A percentile compares a stretch with the other conserved stretches of the same genome.
These are phyloP conservation scores for Nyctibius bracteatus DNA, from an alignment of 2,113 vertebrate genomes.

Conservation along the genomic window DNA sequence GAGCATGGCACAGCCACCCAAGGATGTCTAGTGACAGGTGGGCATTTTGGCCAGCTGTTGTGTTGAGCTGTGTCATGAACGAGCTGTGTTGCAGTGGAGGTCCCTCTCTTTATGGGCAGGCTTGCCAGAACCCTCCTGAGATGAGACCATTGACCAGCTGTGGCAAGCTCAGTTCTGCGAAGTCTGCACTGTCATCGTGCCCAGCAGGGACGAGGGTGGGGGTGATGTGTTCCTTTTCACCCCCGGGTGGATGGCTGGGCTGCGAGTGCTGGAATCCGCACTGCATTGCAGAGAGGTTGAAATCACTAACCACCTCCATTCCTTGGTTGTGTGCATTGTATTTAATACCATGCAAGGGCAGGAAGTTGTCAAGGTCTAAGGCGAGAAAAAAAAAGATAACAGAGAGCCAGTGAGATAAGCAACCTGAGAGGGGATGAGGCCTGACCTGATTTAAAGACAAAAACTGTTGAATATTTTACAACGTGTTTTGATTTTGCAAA, in stretches of 20 bases:
- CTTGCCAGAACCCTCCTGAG: not conserved
- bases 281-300: not conserved
- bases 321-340: not conserved
- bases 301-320: not conserved
- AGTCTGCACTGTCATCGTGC: too few relatives aligned
- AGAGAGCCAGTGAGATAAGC: not conserved
- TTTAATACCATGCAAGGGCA: not conserved
- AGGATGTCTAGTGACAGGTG: not conserved
- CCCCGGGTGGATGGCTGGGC: too few relatives aligned
- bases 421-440: not conserved
- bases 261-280: accelerated
- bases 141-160: not conserved
- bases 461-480: not conserved
- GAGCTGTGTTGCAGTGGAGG: accelerated
- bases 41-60: not conserved
- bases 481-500: not conserved
- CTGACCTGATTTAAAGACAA: not conserved
- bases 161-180: not conserved
- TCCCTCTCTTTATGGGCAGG: not conserved
- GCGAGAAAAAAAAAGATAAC: not conserved
- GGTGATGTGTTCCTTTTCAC: not conserved
- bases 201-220: too few relatives aligned
- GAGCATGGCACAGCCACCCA: not conserved
- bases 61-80: accelerated
- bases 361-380: not conserved